Evolutionary conservation across 1,140 invertebrate genomes (phyloP).

Genomic region (Sycophila sp.): DNA sequence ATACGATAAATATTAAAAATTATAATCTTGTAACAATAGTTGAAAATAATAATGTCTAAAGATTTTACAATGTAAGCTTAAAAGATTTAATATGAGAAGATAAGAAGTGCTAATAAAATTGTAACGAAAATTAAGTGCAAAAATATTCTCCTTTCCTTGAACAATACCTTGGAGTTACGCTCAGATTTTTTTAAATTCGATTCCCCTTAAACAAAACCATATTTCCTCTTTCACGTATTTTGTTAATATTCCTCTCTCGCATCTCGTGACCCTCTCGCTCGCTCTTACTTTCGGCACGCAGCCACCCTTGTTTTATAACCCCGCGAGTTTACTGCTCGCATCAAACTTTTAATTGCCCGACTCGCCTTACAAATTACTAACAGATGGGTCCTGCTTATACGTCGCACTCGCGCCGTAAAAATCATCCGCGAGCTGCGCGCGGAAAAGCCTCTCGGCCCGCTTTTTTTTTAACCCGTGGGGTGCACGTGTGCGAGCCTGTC

Average conservation of each 20-base stretch:
- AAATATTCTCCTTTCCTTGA: not conserved
- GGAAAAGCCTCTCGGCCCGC: constrained; percentile 41
- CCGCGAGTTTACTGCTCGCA: constrained; percentile 62
- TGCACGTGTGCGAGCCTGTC: constrained; percentile 20
- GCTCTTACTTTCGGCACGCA: not conserved
- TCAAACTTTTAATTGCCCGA: constrained; percentile 65
- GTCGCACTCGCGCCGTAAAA: constrained; percentile 51
- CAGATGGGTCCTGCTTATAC: constrained; percentile 56
- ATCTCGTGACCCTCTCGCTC: not conserved
- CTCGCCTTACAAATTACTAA: constrained; percentile 63
- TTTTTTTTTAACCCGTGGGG: constrained; percentile 26
- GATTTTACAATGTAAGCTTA: too few species aligned
- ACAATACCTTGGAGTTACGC: constrained; percentile 23
- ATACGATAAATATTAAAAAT: too few species aligned
- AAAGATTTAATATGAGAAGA: too few species aligned
- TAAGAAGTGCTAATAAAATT: too few species aligned
- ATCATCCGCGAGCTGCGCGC: constrained; percentile 39
- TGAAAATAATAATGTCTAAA: too few species aligned
- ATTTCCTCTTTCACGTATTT: not conserved
- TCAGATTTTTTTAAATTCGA: constrained; percentile 6
- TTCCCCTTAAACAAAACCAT: not conserved
- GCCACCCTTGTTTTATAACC: constrained; percentile 57
- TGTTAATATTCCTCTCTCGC: not conserved
- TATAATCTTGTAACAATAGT: too few species aligned
- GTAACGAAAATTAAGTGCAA: too few species aligned